phyloP scores from a whole-genome alignment of 2,113 vertebrate genomes.

The Apodemus sylvaticus region DNA sequence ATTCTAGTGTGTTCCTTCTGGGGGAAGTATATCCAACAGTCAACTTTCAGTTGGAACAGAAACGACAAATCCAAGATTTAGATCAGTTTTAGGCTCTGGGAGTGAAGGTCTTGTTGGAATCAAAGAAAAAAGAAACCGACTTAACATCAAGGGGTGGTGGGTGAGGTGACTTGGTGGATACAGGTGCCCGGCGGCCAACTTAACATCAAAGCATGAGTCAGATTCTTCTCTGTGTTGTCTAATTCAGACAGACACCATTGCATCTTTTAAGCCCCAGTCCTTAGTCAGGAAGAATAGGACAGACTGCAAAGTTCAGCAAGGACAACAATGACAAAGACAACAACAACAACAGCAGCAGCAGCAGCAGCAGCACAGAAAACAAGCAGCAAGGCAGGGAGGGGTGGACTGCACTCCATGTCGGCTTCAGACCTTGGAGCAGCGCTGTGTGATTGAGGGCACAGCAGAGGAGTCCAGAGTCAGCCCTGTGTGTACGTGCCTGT shows the following conservation, averaged over 20 bases:
- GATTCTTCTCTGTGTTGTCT: constrained; percentile 6
- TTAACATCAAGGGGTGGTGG: neutral
- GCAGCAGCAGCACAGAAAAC: too few species aligned
- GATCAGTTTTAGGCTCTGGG: neutral
- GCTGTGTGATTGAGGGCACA: neutral
- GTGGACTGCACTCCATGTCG: neutral
- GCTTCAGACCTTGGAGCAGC: neutral
- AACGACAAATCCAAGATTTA: neutral
- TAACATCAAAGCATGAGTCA: neutral
- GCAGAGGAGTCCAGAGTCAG: neutral
- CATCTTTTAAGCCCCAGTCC: neutral
- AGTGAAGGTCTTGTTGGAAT: constrained; percentile 11
- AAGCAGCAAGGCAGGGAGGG: neutral
- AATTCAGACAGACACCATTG: neutral
- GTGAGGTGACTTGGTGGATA: neutral
- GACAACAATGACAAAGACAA: too few species aligned
- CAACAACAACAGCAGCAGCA: too few species aligned
- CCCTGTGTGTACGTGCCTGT: neutral
- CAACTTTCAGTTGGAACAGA: neutral
- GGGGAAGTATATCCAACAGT: neutral
- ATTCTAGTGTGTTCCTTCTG: neutral
- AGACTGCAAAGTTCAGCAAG: neutral
- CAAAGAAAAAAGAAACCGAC: neutral
- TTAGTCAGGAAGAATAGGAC: neutral
- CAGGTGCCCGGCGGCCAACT: neutral